phyloP scores from a whole-genome alignment of 2,797 vertebrate genomes.

The Paguma larvata region DNA sequence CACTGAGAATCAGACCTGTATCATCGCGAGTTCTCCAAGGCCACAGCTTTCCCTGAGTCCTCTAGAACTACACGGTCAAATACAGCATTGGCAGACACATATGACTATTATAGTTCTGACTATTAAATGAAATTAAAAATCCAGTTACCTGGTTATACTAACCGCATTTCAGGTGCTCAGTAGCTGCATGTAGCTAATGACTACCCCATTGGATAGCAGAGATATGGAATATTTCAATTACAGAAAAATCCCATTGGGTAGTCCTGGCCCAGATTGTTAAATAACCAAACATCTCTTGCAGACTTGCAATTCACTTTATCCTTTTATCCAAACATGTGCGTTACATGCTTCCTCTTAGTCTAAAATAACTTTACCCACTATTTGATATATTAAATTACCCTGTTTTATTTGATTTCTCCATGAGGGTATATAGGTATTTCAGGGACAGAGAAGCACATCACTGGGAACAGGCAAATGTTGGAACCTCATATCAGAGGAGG shows the following conservation, averaged over 20 bases:
- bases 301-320: neutral
- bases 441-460: neutral
- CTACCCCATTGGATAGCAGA: neutral
- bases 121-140: neutral
- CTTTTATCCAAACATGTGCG: neutral
- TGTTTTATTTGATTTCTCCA: neutral
- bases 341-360: neutral
- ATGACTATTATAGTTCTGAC: neutral
- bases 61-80: neutral
- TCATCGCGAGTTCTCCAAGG: neutral
- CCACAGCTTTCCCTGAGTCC: neutral
- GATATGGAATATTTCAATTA: neutral
- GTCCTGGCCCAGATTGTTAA: neutral
- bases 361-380: neutral
- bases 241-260: neutral
- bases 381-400: neutral
- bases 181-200: neutral
- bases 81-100: neutral
- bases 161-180: neutral
- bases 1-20: neutral
- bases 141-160: neutral
- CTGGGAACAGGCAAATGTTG: neutral
- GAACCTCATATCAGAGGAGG: neutral
- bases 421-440: neutral
- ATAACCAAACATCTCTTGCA: neutral